Percentiles rank a stretch among this genome's conserved stretches.
Evolutionary conservation across 2,113 vertebrate species (phyloP).

Genomic region (Pavo muticus): DNA sequence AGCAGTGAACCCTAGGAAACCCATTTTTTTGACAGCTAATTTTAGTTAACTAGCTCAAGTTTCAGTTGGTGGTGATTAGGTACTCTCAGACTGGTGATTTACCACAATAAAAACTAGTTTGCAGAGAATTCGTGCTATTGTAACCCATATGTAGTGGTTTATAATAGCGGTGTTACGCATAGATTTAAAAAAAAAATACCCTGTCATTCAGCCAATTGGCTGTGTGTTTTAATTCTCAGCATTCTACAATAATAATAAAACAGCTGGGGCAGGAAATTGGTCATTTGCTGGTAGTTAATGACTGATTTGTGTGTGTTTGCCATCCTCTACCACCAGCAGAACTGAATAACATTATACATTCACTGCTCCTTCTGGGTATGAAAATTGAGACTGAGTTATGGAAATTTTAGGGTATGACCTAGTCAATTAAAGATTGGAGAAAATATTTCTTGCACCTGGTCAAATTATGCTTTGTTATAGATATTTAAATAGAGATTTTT

Average conservation of each 20-base stretch:
- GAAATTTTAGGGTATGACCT: not conserved
- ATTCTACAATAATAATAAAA: conserved; percentile 69
- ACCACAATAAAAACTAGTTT: conserved; percentile 69
- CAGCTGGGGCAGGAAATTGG: conserved; percentile 75
- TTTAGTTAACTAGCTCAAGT: conserved; percentile 71
- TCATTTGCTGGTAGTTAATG: conserved; percentile 71
- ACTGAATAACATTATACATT: conserved; percentile 48
- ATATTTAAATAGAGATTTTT: not conserved
- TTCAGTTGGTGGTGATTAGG: conserved; percentile 74
- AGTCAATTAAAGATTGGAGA: not conserved
- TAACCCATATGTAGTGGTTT: conserved; percentile 64
- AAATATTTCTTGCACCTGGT: not conserved
- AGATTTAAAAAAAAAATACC: conserved; percentile 70
- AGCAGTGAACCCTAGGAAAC: conserved; percentile 58
- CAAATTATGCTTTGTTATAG: not conserved
- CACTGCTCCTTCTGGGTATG: conserved; percentile 6
- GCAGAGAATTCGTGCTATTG: conserved; percentile 68
- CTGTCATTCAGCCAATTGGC: conserved; percentile 63
- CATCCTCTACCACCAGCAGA: conserved; percentile 43
- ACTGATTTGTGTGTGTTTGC: conserved; percentile 56
- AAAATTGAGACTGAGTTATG: not conserved
- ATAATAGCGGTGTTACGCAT: conserved; percentile 73
- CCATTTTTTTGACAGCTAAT: conserved; percentile 51
- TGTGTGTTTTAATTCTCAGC: conserved; percentile 46
- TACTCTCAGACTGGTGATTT: conserved; percentile 73